phyloP scores from a whole-genome alignment of 2,797 vertebrate species.

The Schizothorax lantsangensis region DNA sequence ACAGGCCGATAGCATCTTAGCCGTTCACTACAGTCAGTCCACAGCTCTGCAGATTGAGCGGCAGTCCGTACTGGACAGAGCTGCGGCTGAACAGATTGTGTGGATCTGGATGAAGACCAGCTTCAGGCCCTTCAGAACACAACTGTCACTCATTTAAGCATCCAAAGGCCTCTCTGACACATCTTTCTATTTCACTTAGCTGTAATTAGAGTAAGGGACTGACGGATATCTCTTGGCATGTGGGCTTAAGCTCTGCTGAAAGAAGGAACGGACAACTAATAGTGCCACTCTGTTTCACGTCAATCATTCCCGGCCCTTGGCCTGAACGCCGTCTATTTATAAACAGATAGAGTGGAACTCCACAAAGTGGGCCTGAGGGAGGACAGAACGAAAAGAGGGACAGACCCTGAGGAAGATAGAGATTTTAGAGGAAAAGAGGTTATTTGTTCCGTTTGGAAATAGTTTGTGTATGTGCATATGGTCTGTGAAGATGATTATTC shows the following conservation, averaged over 20 bases:
- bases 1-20: not conserved
- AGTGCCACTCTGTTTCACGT: conserved; percentile 10
- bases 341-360: not conserved
- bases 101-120: conserved; percentile 30
- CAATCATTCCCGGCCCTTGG: conserved; percentile 21
- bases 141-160: conserved; percentile 20
- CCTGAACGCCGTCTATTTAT: not conserved
- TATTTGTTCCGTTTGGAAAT: not conserved
- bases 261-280: not conserved
- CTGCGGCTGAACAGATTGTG: conserved; percentile 24
- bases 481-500: not conserved
- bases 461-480: not conserved
- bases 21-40: not conserved
- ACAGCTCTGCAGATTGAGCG: conserved; percentile 4
- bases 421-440: not conserved
- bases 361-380: not conserved
- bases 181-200: conserved; percentile 16
- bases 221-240: conserved; percentile 29
- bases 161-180: not conserved
- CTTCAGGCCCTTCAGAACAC: not conserved
- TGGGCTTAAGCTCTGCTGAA: conserved; percentile 6
- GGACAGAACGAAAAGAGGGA: not conserved
- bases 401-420: not conserved
- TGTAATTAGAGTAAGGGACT: conserved; percentile 13
- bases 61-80: not conserved